A percentile compares a stretch with the other conserved stretches of the same genome.
Conservation (phyloP, 2,888 invertebrate genomes). For the Cerceris ruficornis region DNA sequence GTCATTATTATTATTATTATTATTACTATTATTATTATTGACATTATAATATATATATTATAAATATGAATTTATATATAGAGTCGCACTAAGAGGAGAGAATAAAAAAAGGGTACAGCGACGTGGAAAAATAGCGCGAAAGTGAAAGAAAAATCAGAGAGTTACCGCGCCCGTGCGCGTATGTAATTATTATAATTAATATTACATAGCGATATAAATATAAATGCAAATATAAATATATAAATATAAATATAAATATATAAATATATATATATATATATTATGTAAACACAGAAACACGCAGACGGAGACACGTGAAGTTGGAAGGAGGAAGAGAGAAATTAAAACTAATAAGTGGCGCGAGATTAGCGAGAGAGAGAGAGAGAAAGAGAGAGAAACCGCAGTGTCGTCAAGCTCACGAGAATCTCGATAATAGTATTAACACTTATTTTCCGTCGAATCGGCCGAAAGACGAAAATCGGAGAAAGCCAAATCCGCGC, state of each 20-base stretch:
- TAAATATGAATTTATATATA: constrained; percentile 65
- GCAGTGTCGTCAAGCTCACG: constrained; percentile 55
- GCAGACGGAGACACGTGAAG: constrained; percentile 52
- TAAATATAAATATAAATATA: constrained; percentile 52
- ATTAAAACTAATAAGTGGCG: constrained; percentile 41
- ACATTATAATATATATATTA: constrained; percentile 67
- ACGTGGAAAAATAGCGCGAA: constrained; percentile 33
- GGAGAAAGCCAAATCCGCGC: background rate
- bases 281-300: constrained; percentile 56
- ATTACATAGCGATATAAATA: constrained; percentile 63
- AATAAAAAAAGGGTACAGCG: constrained; percentile 33
- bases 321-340: constrained; percentile 5
- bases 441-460: constrained; percentile 65
- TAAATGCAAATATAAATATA: constrained; percentile 62
- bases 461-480: constrained; percentile 16
- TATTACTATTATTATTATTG: constrained; percentile 63
- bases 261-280: constrained; percentile 57
- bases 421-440: constrained; percentile 58
- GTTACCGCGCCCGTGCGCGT: constrained; percentile 60
- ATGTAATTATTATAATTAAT: constrained; percentile 66
- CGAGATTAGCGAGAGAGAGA: constrained; percentile 1
- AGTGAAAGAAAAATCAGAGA: constrained; percentile 39
- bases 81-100: constrained; percentile 31
- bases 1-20: constrained; percentile 60
- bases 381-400: constrained; percentile 23